Evolutionary conservation across 2,797 vertebrate genomes (phyloP), one percentile per base, ranked within the genome.

Genomic region (Serranus cabrilla): DNA sequence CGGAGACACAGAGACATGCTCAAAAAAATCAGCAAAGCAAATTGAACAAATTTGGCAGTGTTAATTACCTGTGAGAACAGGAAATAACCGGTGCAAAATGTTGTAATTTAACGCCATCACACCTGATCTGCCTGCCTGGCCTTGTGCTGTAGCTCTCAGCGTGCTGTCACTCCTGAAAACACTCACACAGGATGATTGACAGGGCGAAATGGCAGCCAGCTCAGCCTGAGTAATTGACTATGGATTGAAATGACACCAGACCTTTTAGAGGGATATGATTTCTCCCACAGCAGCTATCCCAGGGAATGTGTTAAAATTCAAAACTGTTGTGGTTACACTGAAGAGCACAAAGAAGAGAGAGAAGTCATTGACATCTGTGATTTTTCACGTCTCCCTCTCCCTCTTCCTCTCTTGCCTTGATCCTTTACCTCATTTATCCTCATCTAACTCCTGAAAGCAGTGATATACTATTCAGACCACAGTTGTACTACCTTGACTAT

Each of bases 161-260:
- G 0, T 25, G 62, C 73, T 78, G 76, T 81, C 62, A 70, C n/a
- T 47, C 64, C 25, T 58, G 52, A 73, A 77, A 75, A 74, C 49
- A 13, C 51, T 67, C 51, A 25, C 20, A 21, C 42, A n/a, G 42
- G 52, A 46, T 86, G 84, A 91, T 20, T 86, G 90, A 79, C 82
- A 55, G 71, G 34, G 46, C 69, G 74, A 76, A 68, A 78, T 66
- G 81, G 50, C 83, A 78, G 58, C 31, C 45, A 51, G 56, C 52
- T 82, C 65, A 76, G 58, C 25, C 50, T 89, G 89, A 89, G 82
- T 91, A 86, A 92, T 86, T 87, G 82, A 78, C 58, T 72, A 83
- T 83, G 60, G 71, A 89, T 91, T 89, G 72, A 90, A 87, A 83
- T 90, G 86, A 88, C 84, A 86, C 18, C 37, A 54, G 39, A 74